These are phyloP conservation scores for Escarpia spicata DNA, from an alignment of 2,888 invertebrate species.

Conservation along the genomic window DNA sequence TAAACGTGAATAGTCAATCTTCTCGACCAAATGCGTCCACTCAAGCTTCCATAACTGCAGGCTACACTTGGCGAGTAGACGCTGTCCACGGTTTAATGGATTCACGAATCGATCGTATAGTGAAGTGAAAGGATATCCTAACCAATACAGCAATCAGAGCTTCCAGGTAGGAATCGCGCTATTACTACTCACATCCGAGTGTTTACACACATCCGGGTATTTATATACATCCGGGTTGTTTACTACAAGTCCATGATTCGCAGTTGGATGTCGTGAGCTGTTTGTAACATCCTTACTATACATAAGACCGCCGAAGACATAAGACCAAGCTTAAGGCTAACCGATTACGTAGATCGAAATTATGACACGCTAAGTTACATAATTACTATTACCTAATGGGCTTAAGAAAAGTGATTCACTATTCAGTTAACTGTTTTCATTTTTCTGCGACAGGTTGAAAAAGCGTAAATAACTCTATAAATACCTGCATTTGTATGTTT, in stretches of 20 bases:
- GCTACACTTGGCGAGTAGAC: background rate
- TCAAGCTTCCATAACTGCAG: background rate
- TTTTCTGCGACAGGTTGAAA: too few species aligned
- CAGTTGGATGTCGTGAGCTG: background rate
- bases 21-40: background rate
- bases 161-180: background rate
- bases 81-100: background rate
- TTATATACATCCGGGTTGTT: background rate
- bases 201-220: background rate
- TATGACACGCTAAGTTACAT: too few species aligned
- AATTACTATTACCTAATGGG: too few species aligned
- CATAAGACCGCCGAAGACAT: too few species aligned
- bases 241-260: background rate
- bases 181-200: background rate
- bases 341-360: too few species aligned
- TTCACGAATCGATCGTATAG: background rate
- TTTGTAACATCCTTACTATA: too few species aligned
- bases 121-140: background rate
- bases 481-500: too few species aligned
- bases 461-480: too few species aligned
- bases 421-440: too few species aligned
- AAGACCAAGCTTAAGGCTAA: too few species aligned
- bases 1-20: background rate
- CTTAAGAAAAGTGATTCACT: too few species aligned
- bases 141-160: background rate